phyloP scores from a whole-genome alignment of 2,888 invertebrate species.

The Pristionchus maxplancki region DNA sequence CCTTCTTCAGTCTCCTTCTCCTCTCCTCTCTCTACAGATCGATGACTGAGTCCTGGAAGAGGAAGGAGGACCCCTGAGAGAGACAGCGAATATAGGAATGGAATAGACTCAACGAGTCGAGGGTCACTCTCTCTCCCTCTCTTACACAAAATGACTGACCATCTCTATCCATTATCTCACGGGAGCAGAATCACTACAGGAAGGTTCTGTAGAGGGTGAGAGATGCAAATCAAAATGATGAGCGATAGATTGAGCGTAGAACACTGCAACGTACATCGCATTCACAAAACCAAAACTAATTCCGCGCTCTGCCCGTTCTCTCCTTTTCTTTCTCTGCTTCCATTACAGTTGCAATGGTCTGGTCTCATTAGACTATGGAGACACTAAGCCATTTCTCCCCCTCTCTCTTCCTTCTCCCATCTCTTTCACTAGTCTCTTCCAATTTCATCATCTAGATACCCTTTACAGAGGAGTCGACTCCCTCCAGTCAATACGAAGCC shows the following conservation, averaged over 20 bases:
- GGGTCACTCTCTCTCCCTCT: neutral
- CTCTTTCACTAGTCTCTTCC: conserved; percentile 32
- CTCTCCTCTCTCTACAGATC: conserved; percentile 28
- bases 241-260: neutral
- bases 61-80: conserved; percentile 2
- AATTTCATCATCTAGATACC: conserved; percentile 15
- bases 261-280: neutral
- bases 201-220: neutral
- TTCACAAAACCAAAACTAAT: neutral
- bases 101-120: neutral
- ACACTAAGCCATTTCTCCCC: neutral
- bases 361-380: conserved; percentile 40
- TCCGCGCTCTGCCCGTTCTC: neutral
- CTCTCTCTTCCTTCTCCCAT: conserved; percentile 8
- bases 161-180: neutral
- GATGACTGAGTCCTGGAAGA: conserved; percentile 3
- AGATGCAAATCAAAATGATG: neutral
- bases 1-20: conserved; percentile 32
- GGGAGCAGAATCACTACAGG: neutral
- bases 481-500: neutral
- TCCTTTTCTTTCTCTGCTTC: neutral
- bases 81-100: conserved; percentile 1
- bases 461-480: neutral
- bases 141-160: conserved; percentile 25
- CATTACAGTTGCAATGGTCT: conserved; percentile 5